Evolutionary conservation across 2,888 invertebrate genomes (phyloP).

Genomic region (Laothoe populi): DNA sequence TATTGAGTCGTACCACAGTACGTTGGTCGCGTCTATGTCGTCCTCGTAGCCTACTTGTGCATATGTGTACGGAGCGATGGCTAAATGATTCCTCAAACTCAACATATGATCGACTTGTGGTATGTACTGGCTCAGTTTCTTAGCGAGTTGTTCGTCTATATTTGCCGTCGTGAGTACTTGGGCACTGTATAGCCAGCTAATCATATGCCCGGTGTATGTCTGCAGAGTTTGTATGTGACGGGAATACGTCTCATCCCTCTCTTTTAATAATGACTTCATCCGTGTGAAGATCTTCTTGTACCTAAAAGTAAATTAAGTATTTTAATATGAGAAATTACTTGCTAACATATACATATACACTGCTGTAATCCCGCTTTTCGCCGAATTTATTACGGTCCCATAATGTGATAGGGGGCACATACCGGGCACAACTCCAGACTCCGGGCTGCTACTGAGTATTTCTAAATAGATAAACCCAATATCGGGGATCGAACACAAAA

Average conservation of each 20-base stretch:
- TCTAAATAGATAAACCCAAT: too few relatives aligned
- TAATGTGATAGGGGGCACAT: too few relatives aligned
- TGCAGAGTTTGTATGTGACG: conserved; percentile 54
- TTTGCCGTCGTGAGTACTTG: conserved; percentile 52
- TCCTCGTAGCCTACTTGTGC: conserved; percentile 49
- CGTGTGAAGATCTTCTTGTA: conserved; percentile 61
- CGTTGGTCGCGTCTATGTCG: conserved; percentile 53
- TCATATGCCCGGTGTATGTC: conserved; percentile 61
- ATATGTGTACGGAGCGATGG: conserved; percentile 68
- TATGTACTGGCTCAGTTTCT: conserved; percentile 55
- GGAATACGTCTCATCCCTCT: conserved; percentile 41
- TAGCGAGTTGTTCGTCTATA: conserved; percentile 60
- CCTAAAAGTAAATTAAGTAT: conserved; percentile 59
- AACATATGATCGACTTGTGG: conserved; percentile 62
- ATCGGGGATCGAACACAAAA: too few relatives aligned
- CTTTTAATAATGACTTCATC: conserved; percentile 48
- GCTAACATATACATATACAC: too few relatives aligned
- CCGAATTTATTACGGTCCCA: too few relatives aligned
- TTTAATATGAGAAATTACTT: too few relatives aligned
- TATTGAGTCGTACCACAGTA: conserved; percentile 56
- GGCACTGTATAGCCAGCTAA: conserved; percentile 69
- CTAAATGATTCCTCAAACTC: conserved; percentile 68
- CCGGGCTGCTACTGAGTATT: too few relatives aligned
- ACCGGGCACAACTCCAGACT: too few relatives aligned
- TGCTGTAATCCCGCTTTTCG: too few relatives aligned